Conservation (phyloP, 2,797 vertebrate genomes). For the Pangasius djambal region DNA sequence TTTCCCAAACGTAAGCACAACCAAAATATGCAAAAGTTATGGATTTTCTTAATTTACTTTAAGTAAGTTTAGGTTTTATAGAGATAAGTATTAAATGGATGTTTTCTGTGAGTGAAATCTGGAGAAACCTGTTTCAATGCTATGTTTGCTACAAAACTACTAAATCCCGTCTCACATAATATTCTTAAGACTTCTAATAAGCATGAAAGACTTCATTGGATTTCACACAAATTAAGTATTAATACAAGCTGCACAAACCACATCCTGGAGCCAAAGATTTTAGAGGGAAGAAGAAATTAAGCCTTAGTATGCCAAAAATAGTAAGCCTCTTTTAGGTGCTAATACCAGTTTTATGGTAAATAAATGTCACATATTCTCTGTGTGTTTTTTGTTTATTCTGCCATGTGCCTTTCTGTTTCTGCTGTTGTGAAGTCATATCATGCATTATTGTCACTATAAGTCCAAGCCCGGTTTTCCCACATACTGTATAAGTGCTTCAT, state of each 20-base stretch:
- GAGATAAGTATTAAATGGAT: not conserved
- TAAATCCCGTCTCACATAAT: not conserved
- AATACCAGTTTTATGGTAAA: not conserved
- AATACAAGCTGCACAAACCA: not conserved
- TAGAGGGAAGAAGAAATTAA: not conserved
- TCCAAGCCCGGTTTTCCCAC: not conserved
- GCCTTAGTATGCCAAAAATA: not conserved
- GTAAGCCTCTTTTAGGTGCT: not conserved
- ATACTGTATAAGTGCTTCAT: not conserved
- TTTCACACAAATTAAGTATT: not conserved
- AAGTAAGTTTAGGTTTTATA: not conserved
- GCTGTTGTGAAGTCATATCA: not conserved
- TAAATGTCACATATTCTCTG: not conserved
- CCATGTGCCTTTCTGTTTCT: not conserved
- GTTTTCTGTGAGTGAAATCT: not conserved
- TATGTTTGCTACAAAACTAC: not conserved
- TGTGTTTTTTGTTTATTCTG: not conserved
- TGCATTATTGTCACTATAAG: not conserved
- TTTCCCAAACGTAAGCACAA: not conserved
- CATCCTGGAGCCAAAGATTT: not conserved
- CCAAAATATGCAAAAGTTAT: not conserved
- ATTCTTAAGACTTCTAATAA: not conserved
- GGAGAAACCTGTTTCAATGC: not conserved
- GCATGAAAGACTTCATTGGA: not conserved
- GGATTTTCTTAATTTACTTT: not conserved